phyloP scores from a whole-genome alignment of 2,113 vertebrate genomes.

The human (Homo sapiens) region GRCh38 chr3:70586501-70587000 shows the following conservation, averaged over 20 bases:
- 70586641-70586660: too few species aligned
- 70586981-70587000: conserved; percentile 54
- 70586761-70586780: too few species aligned
- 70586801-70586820: too few species aligned
- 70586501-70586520: background rate
- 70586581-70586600: background rate
- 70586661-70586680: too few species aligned
- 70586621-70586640: conserved; percentile 42
- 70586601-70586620: conserved; percentile 34
- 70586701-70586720: too few species aligned
- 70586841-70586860: too few species aligned
- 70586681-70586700: too few species aligned
- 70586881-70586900: background rate
- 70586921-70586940: conserved; percentile 41
- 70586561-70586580: background rate
- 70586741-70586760: too few species aligned
- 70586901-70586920: conserved; percentile 47
- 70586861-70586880: conserved; percentile 37
- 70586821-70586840: too few species aligned
- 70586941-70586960: conserved; percentile 54
- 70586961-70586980: conserved; percentile 58
- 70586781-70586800: too few species aligned
- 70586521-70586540: background rate
- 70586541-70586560: background rate
- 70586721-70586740: too few species aligned